Percentiles rank a stretch among this genome's conserved stretches.
Evolutionary conservation across 92 coral and sea anemone genomes (phyloP).

Genomic region (Micromussa lordhowensis): DNA sequence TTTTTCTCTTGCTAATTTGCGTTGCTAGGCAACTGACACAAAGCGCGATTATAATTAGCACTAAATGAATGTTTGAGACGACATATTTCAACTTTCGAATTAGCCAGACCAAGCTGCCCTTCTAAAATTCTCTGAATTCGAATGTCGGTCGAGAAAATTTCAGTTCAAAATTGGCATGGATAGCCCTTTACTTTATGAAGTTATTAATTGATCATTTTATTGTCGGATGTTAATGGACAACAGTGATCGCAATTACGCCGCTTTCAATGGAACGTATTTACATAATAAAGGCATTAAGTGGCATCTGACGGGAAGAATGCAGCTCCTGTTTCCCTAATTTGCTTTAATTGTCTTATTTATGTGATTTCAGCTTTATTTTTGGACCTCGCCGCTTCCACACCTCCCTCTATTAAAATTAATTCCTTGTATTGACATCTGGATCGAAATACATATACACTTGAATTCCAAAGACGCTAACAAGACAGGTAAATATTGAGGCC

Average conservation of each 20-base stretch:
- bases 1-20: slow-evolving; percentile 1
- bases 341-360: neutral
- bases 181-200: neutral
- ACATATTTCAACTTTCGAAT: neutral
- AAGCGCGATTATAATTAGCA: slow-evolving; percentile 2
- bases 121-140: neutral
- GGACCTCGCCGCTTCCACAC: no score
- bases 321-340: neutral
- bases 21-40: slow-evolving; percentile 39
- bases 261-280: slow-evolving; percentile 5
- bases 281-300: slow-evolving; percentile 1
- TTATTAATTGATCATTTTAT: neutral
- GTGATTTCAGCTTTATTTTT: neutral
- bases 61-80: neutral
- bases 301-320: neutral
- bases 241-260: neutral
- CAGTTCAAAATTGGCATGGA: neutral
- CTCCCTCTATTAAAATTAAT: neutral
- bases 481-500: neutral
- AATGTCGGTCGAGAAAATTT: neutral
- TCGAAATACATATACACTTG: neutral
- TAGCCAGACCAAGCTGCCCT: neutral
- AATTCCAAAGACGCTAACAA: neutral
- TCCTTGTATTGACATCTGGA: neutral
- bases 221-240: neutral